Evolutionary conservation across 1,140 invertebrate species (phyloP).

Genomic region (Trachymyrmex cornetzi): DNA sequence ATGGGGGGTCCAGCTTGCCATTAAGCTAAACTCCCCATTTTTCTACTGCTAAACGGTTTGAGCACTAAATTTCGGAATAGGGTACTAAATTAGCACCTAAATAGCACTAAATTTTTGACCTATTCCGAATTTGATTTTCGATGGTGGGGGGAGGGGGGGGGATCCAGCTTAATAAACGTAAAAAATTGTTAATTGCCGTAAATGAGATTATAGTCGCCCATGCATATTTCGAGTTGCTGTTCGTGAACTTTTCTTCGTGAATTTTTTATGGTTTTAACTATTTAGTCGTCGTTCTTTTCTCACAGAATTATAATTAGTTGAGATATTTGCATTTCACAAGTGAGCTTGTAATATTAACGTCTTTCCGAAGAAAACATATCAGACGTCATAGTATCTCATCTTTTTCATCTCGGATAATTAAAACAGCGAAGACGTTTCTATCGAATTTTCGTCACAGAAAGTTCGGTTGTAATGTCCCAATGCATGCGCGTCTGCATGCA

Average conservation of each 20-base stretch:
- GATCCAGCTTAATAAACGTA: too few species aligned
- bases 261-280: background rate
- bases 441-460: slow-evolving; percentile 47
- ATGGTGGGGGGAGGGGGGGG: too few species aligned
- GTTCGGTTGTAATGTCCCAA: slow-evolving; percentile 23
- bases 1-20: too few species aligned
- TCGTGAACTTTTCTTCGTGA: background rate
- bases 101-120: too few species aligned
- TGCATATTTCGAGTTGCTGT: slow-evolving; percentile 4
- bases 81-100: too few species aligned
- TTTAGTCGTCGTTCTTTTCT: background rate
- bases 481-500: slow-evolving; percentile 15
- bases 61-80: too few species aligned
- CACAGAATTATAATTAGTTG: background rate
- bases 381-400: background rate
- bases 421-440: background rate
- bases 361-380: background rate
- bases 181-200: slow-evolving; percentile 45
- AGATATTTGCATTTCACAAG: background rate
- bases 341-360: background rate
- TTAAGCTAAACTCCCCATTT: too few species aligned
- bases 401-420: background rate
- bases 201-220: background rate
- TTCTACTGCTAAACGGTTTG: too few species aligned
- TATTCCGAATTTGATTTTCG: too few species aligned